Evolutionary conservation across 2,888 invertebrate species (phyloP).

Genomic region (Onthophagus sagittarius): DNA sequence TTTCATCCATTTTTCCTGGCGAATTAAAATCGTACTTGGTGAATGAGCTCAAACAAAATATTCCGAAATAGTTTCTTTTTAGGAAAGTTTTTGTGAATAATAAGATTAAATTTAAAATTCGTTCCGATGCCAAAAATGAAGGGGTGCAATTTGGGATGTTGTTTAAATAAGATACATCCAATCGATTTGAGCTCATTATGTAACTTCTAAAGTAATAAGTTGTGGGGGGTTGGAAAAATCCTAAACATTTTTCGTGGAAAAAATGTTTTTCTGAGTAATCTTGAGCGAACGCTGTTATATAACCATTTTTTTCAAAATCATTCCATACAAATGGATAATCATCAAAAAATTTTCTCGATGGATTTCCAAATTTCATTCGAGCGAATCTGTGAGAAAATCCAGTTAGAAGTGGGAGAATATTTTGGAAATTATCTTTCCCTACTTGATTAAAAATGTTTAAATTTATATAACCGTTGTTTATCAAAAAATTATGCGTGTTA

Average conservation of each 20-base stretch:
- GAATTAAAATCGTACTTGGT: constrained; percentile 69
- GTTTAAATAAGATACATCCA: constrained; percentile 33
- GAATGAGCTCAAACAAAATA: constrained; percentile 80
- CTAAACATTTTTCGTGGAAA: constrained; percentile 69
- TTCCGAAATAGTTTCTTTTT: constrained; percentile 64
- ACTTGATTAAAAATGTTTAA: constrained; percentile 55
- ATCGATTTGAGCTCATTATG: constrained; percentile 62
- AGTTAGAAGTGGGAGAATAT: constrained; percentile 75
- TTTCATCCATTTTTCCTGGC: constrained; percentile 63
- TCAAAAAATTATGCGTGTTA: constrained; percentile 62
- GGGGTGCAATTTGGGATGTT: constrained; percentile 54
- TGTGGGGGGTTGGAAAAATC: constrained; percentile 70
- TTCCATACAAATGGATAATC: constrained; percentile 76
- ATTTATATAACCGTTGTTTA: constrained; percentile 49
- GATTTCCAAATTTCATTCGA: constrained; percentile 53
- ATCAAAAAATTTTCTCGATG: constrained; percentile 56
- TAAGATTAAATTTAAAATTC: constrained; percentile 64
- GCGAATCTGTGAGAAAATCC: constrained; percentile 55
- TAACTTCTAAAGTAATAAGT: constrained; percentile 80
- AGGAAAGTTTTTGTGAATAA: constrained; percentile 64
- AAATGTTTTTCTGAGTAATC: constrained; percentile 70
- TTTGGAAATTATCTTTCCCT: constrained; percentile 87
- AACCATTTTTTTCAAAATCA: constrained; percentile 64
- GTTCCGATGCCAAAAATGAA: constrained; percentile 55
- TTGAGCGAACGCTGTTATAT: constrained; percentile 77